These are phyloP conservation scores for Xiphophorus birchmanni DNA, from an alignment of 2,797 vertebrate genomes.

Conservation along the genomic window DNA sequence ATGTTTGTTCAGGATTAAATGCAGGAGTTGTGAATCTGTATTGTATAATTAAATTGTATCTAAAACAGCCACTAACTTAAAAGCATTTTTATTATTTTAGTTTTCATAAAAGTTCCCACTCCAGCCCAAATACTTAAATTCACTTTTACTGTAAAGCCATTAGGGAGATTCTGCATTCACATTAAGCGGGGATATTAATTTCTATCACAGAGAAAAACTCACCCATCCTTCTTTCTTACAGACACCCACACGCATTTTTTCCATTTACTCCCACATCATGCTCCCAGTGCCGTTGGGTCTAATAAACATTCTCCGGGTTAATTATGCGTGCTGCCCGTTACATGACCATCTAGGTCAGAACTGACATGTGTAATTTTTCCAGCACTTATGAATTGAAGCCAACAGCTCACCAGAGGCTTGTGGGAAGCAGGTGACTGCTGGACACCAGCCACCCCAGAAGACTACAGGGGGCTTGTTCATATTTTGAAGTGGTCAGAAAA, in stretches of 20 bases:
- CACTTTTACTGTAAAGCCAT: background rate
- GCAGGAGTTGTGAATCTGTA: background rate
- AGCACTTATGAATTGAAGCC: conserved; percentile 59
- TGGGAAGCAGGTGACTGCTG: conserved; percentile 67
- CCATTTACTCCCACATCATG: conserved; percentile 16
- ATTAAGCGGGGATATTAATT: background rate
- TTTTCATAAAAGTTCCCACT: background rate
- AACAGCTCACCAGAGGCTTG: conserved; percentile 57
- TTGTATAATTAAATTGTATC: background rate
- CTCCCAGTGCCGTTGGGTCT: conserved; percentile 41
- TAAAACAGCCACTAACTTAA: background rate
- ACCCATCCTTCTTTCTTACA: background rate
- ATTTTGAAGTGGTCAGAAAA: conserved; percentile 26
- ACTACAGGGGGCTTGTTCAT: conserved; percentile 50
- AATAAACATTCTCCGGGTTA: conserved; percentile 65
- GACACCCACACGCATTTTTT: conserved; percentile 5
- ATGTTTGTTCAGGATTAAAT: background rate
- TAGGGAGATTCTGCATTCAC: background rate
- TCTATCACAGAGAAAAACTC: background rate
- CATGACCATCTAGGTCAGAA: conserved; percentile 50
- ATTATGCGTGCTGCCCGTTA: conserved; percentile 64
- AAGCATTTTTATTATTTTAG: background rate
- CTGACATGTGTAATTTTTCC: conserved; percentile 67
- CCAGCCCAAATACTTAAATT: background rate
- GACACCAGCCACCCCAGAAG: conserved; percentile 26